A percentile compares a stretch with the other conserved stretches of the same genome.
Conservation (phyloP, 2,113 vertebrate genomes). For the Bubo scandiacus region DNA sequence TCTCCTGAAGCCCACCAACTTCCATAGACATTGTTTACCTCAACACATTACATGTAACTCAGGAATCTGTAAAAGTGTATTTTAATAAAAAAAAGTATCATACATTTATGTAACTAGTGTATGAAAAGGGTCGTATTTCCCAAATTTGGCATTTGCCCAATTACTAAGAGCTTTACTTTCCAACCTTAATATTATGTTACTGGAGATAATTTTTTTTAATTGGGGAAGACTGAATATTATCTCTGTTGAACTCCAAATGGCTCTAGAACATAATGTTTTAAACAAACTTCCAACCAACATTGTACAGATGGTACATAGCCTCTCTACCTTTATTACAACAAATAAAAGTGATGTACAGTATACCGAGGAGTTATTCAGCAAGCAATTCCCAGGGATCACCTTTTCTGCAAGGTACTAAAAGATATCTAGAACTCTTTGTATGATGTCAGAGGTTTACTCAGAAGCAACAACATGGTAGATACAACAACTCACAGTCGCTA, state of each 20-base stretch:
- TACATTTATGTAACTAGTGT: neutral
- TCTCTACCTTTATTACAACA: neutral
- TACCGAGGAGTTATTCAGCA: neutral
- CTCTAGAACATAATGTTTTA: neutral
- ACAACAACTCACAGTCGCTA: neutral
- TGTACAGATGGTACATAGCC: neutral
- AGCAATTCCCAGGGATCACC: neutral
- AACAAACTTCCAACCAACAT: neutral
- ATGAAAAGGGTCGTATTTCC: neutral
- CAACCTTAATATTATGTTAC: neutral
- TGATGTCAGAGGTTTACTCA: neutral
- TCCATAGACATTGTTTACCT: fast-evolving
- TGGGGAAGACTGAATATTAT: neutral
- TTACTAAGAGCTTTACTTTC: neutral
- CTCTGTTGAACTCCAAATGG: neutral
- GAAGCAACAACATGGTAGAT: neutral
- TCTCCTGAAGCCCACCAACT: neutral
- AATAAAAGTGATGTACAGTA: neutral
- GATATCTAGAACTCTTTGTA: neutral
- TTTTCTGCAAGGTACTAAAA: neutral
- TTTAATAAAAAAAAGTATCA: neutral
- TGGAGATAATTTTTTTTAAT: neutral
- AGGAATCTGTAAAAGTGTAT: neutral
- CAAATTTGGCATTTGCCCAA: neutral
- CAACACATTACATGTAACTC: fast-evolving